Evolutionary conservation across 2,113 vertebrate species (phyloP).

Genomic region (Cyanoramphus novaezelandiae): DNA sequence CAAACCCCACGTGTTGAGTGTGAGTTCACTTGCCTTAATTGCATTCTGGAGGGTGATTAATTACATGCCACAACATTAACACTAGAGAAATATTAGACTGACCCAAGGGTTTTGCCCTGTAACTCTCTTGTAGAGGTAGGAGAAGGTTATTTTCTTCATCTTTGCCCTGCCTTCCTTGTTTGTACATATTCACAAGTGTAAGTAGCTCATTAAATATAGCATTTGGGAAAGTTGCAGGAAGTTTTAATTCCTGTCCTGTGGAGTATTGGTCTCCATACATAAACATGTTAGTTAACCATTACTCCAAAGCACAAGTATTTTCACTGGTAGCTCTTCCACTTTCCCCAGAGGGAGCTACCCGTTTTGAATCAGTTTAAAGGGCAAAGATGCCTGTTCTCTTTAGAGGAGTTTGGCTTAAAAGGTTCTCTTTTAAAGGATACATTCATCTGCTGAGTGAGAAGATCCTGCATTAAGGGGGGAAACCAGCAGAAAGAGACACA

Average conservation of each 20-base stretch:
- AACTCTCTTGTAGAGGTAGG: not conserved
- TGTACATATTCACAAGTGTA: not conserved
- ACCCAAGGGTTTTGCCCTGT: not conserved
- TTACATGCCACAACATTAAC: not conserved
- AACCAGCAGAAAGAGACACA: not conserved
- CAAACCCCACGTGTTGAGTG: not conserved
- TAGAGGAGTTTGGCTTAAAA: not conserved
- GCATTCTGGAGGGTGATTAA: constrained; percentile 47
- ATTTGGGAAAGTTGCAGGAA: constrained; percentile 21
- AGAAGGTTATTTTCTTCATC: constrained; percentile 35
- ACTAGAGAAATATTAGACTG: constrained; percentile 30
- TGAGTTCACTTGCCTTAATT: constrained; percentile 50
- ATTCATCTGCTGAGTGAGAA: not conserved
- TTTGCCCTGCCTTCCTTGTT: not conserved
- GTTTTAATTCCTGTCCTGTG: constrained; percentile 22
- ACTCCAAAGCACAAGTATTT: not conserved
- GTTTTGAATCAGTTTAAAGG: constrained; percentile 23
- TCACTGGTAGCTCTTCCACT: not conserved
- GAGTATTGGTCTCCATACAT: not conserved
- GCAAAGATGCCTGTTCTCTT: not conserved
- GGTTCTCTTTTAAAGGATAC: not conserved
- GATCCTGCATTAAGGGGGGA: not conserved
- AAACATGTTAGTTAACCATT: constrained; percentile 43
- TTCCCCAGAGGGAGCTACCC: not conserved
- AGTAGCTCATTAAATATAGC: not conserved